Evolutionary conservation across 2,113 vertebrate species (phyloP).

Genomic region (Xenus cinereus): DNA sequence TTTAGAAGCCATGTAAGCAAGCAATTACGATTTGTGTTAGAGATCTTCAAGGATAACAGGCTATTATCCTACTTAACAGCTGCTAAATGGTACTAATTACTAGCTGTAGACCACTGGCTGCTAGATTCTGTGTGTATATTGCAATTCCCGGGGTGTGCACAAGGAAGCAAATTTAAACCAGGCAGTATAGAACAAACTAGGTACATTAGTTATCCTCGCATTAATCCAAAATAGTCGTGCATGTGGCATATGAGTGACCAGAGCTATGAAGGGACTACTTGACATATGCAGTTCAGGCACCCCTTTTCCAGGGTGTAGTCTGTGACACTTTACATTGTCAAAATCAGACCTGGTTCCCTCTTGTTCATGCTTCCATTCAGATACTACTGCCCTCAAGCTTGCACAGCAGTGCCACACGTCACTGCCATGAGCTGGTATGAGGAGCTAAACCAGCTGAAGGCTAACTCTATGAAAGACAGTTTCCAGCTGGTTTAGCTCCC

Average conservation of each 20-base stretch:
- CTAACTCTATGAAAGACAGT: background rate
- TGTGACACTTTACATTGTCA: background rate
- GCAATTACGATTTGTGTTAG: background rate
- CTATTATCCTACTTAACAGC: background rate
- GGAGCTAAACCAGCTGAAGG: background rate
- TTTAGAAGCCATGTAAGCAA: constrained; percentile 4
- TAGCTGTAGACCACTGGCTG: constrained; percentile 4
- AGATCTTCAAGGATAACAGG: constrained; percentile 10
- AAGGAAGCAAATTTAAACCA: background rate
- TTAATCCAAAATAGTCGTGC: background rate
- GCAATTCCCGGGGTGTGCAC: background rate
- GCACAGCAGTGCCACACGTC: background rate
- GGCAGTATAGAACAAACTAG: background rate
- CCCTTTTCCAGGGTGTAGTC: background rate
- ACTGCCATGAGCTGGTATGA: background rate
- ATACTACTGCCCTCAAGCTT: background rate
- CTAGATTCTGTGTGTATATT: background rate
- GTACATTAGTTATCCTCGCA: background rate
- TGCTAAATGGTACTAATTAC: constrained; percentile 32
- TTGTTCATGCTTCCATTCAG: background rate
- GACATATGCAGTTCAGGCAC: background rate
- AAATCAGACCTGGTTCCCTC: background rate
- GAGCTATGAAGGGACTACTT: background rate
- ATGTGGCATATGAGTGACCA: background rate
- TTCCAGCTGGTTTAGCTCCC: background rate